Conservation (phyloP, 2,888 invertebrate genomes). For the Chloromyia formosa region DNA sequence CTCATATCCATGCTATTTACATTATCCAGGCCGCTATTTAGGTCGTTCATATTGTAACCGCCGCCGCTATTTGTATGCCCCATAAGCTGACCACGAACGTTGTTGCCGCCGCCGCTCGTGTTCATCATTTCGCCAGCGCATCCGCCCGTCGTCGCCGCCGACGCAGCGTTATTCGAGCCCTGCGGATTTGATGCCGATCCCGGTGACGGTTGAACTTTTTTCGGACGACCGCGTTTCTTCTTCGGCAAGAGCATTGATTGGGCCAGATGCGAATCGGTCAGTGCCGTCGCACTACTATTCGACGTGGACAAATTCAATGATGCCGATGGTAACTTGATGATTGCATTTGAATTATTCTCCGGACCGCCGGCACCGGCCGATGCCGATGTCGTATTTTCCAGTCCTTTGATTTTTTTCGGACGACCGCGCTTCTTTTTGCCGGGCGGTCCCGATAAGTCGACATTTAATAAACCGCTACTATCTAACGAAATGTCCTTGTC, state of each 20-base stretch:
- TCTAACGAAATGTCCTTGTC: conserved; percentile 35
- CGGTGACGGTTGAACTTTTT: conserved; percentile 75
- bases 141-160: conserved; percentile 60
- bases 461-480: background rate
- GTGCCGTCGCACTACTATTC: background rate
- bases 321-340: conserved; percentile 61
- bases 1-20: background rate
- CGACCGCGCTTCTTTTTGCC: conserved; percentile 89
- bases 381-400: background rate
- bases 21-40: conserved; percentile 12
- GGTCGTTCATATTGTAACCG: conserved; percentile 35
- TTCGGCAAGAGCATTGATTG: conserved; percentile 73
- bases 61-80: conserved; percentile 55
- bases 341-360: conserved; percentile 65
- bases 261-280: conserved; percentile 30
- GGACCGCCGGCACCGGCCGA: conserved; percentile 69
- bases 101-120: conserved; percentile 55
- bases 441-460: conserved; percentile 61
- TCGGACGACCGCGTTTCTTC: conserved; percentile 88
- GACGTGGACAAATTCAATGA: conserved; percentile 57
- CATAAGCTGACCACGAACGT: conserved; percentile 54
- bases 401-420: conserved; percentile 75
- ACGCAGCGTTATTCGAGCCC: conserved; percentile 83
- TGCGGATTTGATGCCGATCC: background rate
- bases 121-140: conserved; percentile 63